Evolutionary conservation across 2,113 vertebrate genomes (phyloP).

Genomic region (Pionites leucogaster): DNA sequence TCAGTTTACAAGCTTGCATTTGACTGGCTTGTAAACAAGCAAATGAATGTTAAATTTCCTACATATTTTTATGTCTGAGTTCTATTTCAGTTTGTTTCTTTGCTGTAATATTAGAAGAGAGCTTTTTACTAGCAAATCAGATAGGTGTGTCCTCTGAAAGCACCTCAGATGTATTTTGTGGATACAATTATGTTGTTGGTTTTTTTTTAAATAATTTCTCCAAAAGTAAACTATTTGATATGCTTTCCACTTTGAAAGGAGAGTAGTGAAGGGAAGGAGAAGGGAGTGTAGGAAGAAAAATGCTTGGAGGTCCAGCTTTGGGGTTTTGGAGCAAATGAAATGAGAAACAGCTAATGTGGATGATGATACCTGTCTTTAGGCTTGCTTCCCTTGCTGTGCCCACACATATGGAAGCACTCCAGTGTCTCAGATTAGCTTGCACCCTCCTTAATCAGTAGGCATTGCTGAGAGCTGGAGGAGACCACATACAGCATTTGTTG

Average conservation of each 20-base stretch:
- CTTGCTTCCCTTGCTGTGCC: neutral
- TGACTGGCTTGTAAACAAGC: neutral
- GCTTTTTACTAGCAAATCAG: neutral
- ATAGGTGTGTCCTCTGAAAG: neutral
- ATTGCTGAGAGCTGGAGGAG: neutral
- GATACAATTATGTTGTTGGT: neutral
- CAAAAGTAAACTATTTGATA: neutral
- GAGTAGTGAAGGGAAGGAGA: neutral
- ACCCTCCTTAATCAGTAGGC: neutral
- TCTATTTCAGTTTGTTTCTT: neutral
- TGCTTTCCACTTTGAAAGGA: neutral
- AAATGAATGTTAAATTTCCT: neutral
- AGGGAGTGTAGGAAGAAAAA: neutral
- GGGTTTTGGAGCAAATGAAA: neutral
- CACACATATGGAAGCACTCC: rapidly evolving
- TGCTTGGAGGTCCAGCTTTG: neutral
- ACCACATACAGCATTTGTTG: rapidly evolving
- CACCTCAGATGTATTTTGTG: neutral
- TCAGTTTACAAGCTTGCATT: neutral
- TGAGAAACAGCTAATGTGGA: rapidly evolving
- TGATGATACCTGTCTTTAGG: neutral
- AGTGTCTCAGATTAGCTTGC: neutral
- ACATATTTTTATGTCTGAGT: rapidly evolving
- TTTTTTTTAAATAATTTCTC: neutral
- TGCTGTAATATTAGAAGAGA: neutral